Percentiles rank a stretch among this genome's conserved stretches.
phyloP scores from a whole-genome alignment of 2,888 invertebrate genomes.

The Microplitis manilae region DNA sequence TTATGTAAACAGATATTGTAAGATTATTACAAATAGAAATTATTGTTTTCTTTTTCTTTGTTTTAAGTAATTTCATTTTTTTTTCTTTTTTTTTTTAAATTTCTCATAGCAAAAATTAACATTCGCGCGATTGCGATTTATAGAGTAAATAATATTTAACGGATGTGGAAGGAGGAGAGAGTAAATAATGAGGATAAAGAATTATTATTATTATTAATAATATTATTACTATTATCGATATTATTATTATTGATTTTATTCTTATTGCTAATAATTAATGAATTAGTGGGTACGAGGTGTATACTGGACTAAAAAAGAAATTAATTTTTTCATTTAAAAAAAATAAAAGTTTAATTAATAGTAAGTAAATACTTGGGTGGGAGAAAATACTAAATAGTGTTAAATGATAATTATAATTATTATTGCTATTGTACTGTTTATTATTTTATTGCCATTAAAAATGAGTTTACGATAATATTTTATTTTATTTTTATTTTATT shows the following conservation, averaged over 20 bases:
- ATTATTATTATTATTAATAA: conserved; percentile 52
- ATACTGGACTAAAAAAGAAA: conserved; percentile 49
- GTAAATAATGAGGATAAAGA: conserved; percentile 58
- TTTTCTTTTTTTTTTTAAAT: conserved; percentile 6
- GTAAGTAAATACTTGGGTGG: conserved; percentile 44
- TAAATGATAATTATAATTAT: conserved; percentile 64
- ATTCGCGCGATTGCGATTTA: neutral
- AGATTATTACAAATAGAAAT: neutral
- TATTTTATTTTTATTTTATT: conserved; percentile 37
- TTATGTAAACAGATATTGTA: neutral
- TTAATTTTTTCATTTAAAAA: conserved; percentile 44
- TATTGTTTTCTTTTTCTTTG: conserved; percentile 9
- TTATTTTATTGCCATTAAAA: conserved; percentile 71
- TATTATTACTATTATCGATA: conserved; percentile 48
- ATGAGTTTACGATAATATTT: conserved; percentile 58
- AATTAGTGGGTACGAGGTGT: conserved; percentile 64
- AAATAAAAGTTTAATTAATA: conserved; percentile 19
- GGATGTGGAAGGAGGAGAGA: neutral
- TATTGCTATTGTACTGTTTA: conserved; percentile 70
- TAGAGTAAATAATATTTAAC: conserved; percentile 19
- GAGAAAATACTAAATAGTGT: conserved; percentile 64
- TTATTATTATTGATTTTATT: conserved; percentile 53
- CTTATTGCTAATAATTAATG: conserved; percentile 47
- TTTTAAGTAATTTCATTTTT: conserved; percentile 3
- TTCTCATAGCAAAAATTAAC: conserved; percentile 3